A percentile compares a stretch with the other conserved stretches of the same genome.
Conservation (phyloP, 1,140 invertebrate species). For the Drosophila hydei region DNA sequence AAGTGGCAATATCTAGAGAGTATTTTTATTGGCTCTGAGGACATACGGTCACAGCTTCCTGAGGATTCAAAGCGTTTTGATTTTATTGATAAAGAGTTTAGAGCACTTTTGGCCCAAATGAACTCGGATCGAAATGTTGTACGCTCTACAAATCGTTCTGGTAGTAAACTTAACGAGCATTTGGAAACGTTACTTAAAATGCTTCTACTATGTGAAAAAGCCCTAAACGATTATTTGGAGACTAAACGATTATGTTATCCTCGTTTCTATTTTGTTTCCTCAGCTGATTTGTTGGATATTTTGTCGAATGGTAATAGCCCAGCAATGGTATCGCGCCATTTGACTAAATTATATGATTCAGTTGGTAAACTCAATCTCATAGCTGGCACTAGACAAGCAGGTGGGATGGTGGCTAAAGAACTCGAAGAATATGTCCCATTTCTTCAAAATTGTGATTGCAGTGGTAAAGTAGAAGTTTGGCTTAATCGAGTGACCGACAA, state of each 20-base stretch:
- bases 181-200: constrained; percentile 91
- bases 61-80: constrained; percentile 96
- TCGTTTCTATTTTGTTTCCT: constrained; percentile 97
- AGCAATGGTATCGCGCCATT: constrained; percentile 91
- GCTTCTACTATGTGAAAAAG: constrained; percentile 95
- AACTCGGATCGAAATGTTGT: constrained; percentile 90
- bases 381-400: constrained; percentile 84
- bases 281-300: constrained; percentile 96
- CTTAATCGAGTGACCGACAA: constrained; percentile 92
- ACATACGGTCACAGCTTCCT: constrained; percentile 95
- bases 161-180: constrained; percentile 88
- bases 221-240: constrained; percentile 96
- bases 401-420: constrained; percentile 94
- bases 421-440: constrained; percentile 90
- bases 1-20: constrained; percentile 97
- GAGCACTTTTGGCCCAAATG: constrained; percentile 85
- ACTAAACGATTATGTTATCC: constrained; percentile 97
- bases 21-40: constrained; percentile 98
- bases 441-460: constrained; percentile 91
- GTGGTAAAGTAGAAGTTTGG: constrained; percentile 96
- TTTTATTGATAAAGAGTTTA: constrained; percentile 93
- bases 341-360: constrained; percentile 97
- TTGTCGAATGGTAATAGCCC: constrained; percentile 97
- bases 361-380: constrained; percentile 93
- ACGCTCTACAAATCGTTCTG: constrained; percentile 92